These are phyloP conservation scores for Leucosticte australis DNA, from an alignment of 2,113 vertebrate genomes.

Conservation along the genomic window DNA sequence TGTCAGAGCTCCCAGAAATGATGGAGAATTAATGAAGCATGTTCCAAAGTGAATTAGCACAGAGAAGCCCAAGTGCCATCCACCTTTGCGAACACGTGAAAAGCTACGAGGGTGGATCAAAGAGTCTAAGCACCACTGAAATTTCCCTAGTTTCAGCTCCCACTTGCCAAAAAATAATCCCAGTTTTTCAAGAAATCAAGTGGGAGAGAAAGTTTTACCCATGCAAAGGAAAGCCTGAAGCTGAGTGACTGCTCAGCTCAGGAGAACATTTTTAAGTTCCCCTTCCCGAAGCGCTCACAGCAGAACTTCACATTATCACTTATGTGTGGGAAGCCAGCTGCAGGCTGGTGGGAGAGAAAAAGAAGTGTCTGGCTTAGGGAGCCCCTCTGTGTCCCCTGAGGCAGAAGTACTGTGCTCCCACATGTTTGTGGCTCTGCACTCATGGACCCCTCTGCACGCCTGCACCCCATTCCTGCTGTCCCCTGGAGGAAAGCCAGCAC, in stretches of 20 bases:
- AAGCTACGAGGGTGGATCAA: background rate
- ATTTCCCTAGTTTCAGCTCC: background rate
- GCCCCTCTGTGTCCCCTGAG: background rate
- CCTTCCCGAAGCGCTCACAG: background rate
- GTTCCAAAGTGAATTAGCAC: background rate
- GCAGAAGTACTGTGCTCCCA: background rate
- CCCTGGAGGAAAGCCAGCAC: background rate
- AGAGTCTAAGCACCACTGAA: background rate
- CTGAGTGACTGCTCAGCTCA: background rate
- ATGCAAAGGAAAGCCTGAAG: background rate
- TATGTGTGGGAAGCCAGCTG: background rate
- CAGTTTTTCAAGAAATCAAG: background rate
- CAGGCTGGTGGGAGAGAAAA: background rate
- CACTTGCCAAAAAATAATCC: background rate
- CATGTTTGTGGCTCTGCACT: background rate
- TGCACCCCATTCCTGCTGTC: rapidly evolving
- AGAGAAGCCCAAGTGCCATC: background rate
- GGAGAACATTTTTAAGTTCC: background rate
- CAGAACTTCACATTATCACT: background rate
- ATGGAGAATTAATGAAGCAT: constrained; percentile 12
- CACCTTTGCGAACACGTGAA: background rate
- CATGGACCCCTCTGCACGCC: background rate
- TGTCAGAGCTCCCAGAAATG: constrained; percentile 2
- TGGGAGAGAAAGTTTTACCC: background rate
- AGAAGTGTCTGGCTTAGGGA: background rate